A percentile compares a stretch with the other conserved stretches of the same genome.
Conservation (phyloP, 2,113 vertebrate species). For the Ageneiosus marmoratus region DNA sequence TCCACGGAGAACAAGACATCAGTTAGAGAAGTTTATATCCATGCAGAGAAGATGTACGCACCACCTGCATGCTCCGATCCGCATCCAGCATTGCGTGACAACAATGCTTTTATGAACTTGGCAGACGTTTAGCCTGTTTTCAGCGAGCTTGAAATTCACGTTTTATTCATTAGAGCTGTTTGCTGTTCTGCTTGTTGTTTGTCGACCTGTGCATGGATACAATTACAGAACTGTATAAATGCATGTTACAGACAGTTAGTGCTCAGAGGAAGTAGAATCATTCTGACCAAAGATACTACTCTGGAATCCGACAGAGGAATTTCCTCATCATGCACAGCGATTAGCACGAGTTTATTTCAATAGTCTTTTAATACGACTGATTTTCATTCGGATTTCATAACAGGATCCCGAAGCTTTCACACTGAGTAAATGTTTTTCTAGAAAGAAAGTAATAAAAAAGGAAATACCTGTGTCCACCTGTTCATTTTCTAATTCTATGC, state of each 20-base stretch:
- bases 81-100: constrained; percentile 45
- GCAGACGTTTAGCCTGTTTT: constrained; percentile 19
- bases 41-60: constrained; percentile 9
- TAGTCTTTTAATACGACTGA: too few species aligned
- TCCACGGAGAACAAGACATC: constrained; percentile 19
- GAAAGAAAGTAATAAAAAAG: not conserved
- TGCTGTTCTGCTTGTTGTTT: constrained; percentile 33
- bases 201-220: constrained; percentile 28
- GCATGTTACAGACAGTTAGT: constrained; percentile 3
- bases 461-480: constrained; percentile 13
- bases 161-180: constrained; percentile 30
- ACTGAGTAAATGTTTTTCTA: not conserved
- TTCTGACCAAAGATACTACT: not conserved
- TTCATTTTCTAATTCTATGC: not conserved
- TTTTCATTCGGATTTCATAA: not conserved
- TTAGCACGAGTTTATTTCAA: not conserved
- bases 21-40: constrained; percentile 2
- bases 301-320: not conserved
- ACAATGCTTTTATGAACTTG: constrained; percentile 30
- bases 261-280: constrained; percentile 7
- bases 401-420: not conserved
- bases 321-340: not conserved
- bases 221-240: constrained; percentile 33
- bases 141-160: not conserved
- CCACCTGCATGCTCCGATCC: constrained; percentile 38